A percentile compares a stretch with the other conserved stretches of the same genome.
phyloP scores from a whole-genome alignment of 2,888 invertebrate species.

The Enchytraeus crypticus region DNA sequence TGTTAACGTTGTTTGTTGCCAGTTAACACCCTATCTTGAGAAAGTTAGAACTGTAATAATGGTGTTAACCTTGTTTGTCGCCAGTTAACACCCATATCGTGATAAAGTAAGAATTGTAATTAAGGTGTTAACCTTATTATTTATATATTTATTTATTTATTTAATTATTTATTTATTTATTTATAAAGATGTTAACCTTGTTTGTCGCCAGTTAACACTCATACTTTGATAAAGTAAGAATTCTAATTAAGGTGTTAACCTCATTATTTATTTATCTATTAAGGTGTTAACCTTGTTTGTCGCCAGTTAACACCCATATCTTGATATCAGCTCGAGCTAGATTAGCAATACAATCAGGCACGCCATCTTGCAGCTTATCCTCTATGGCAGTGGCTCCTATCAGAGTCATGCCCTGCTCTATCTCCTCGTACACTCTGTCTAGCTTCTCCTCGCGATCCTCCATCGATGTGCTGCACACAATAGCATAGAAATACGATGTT shows the following conservation, averaged over 20 bases:
- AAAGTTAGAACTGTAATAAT: too few species aligned
- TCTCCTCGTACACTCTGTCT: conserved; percentile 90
- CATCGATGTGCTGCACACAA: conserved; percentile 49
- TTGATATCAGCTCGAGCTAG: conserved; percentile 89
- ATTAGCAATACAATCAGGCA: conserved; percentile 85
- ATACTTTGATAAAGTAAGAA: too few species aligned
- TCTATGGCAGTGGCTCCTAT: conserved; percentile 95
- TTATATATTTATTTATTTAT: too few species aligned
- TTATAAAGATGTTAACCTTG: conserved; percentile 77
- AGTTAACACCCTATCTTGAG: too few species aligned
- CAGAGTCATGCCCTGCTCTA: conserved; percentile 81
- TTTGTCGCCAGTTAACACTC: conserved; percentile 98
- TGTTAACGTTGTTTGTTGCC: too few species aligned
- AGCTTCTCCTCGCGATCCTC: conserved; percentile 80
- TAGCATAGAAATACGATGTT: background rate
- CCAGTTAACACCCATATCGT: conserved; percentile 99
- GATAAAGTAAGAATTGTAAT: too few species aligned
- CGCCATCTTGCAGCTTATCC: too few species aligned
- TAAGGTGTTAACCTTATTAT: too few species aligned
- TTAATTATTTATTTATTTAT: too few species aligned
- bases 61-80: conserved; percentile 82
- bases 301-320: conserved; percentile 97
- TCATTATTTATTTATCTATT: too few species aligned
- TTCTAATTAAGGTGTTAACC: too few species aligned
- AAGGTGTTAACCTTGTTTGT: conserved; percentile 82